Percentiles rank a stretch among this genome's conserved stretches.
Conservation (phyloP, 92 coral and sea anemone species). For the Bergia sp. region DNA sequence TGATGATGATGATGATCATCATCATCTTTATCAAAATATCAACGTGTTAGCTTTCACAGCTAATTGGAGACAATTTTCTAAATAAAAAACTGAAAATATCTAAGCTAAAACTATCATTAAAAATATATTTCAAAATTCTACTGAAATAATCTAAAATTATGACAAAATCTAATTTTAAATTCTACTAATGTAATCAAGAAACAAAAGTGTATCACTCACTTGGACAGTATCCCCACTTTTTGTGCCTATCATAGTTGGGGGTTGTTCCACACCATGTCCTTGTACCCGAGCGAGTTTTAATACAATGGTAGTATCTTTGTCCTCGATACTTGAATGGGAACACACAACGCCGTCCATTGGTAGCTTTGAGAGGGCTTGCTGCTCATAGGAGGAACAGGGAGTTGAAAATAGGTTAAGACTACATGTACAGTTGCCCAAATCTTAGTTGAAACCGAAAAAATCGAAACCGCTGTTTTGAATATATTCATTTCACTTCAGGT, state of each 20-base stretch:
- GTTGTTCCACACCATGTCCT: slow-evolving; percentile 25
- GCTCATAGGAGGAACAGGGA: neutral
- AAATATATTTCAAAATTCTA: no score
- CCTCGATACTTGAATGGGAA: slow-evolving; percentile 17
- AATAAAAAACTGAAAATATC: no score
- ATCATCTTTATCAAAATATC: no score
- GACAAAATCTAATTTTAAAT: neutral
- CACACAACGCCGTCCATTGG: neutral
- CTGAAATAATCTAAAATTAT: neutral
- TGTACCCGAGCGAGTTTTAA: neutral
- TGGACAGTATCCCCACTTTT: slow-evolving; percentile 35
- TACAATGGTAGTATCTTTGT: neutral
- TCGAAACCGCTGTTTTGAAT: no score
- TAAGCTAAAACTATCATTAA: no score
- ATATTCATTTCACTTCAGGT: no score
- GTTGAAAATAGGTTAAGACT: neutral
- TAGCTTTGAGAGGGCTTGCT: slow-evolving; percentile 8
- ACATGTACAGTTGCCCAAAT: no score
- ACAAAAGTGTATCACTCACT: neutral
- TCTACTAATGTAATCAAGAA: neutral
- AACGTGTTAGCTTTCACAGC: no score
- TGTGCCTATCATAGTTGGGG: slow-evolving; percentile 1
- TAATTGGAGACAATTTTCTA: no score
- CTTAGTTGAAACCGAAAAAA: neutral
- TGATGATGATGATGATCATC: no score